Evolutionary conservation across 2,888 invertebrate genomes (phyloP).

Genomic region (Atethmia centrago): DNA sequence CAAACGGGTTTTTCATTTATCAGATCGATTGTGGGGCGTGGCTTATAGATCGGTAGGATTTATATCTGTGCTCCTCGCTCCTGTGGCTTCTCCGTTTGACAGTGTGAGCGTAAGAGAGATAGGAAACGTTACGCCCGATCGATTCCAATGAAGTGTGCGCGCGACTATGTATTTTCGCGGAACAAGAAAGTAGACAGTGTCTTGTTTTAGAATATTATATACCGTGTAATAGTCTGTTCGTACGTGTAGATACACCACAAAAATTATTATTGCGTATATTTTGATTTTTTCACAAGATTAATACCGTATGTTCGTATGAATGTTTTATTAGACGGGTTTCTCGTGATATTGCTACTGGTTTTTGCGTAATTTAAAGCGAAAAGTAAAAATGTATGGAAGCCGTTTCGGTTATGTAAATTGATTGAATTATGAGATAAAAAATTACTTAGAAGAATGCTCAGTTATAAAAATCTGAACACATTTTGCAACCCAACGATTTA

Average conservation of each 20-base stretch:
- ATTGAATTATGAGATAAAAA: slow-evolving; percentile 63
- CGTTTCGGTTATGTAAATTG: slow-evolving; percentile 60
- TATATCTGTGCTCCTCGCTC: slow-evolving; percentile 75
- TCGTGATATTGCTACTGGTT: slow-evolving; percentile 59
- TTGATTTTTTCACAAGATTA: slow-evolving; percentile 62
- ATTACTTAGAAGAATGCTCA: slow-evolving; percentile 58
- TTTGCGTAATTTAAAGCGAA: slow-evolving; percentile 60
- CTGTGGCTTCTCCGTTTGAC: slow-evolving; percentile 17
- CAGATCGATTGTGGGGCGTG: slow-evolving; percentile 87
- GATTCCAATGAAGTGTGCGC: slow-evolving; percentile 74
- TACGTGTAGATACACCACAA: slow-evolving; percentile 37
- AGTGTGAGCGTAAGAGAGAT: slow-evolving; percentile 72
- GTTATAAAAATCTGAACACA: slow-evolving; percentile 30
- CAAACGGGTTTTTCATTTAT: slow-evolving; percentile 84
- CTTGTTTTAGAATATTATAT: slow-evolving; percentile 63
- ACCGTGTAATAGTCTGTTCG: slow-evolving; percentile 49
- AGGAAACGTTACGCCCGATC: slow-evolving; percentile 79
- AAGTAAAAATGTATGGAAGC: slow-evolving; percentile 51
- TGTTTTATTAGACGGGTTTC: slow-evolving; percentile 62
- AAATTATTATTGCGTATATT: slow-evolving; percentile 58
- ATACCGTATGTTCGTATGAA: slow-evolving; percentile 33
- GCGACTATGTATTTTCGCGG: slow-evolving; percentile 72
- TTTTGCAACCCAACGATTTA: slow-evolving; percentile 14
- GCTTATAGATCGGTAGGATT: slow-evolving; percentile 72
- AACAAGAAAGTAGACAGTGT: slow-evolving; percentile 66